Percentiles rank a stretch among this genome's conserved stretches.
phyloP scores from a whole-genome alignment of 2,797 vertebrate genomes.

The Galago senegalensis region DNA sequence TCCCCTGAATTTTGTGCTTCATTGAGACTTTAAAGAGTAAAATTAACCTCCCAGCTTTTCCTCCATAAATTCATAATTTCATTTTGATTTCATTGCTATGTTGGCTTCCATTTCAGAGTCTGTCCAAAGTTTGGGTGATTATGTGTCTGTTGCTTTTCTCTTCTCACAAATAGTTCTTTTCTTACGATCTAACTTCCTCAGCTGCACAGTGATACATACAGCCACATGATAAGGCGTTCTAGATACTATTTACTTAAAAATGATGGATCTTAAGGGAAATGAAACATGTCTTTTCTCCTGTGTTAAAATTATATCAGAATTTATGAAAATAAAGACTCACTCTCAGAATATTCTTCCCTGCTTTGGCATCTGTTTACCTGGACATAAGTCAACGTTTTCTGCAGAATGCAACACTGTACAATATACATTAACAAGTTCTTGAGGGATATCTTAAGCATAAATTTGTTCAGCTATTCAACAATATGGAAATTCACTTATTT shows the following conservation, averaged over 20 bases:
- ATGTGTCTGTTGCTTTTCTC: conserved; percentile 67
- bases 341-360: conserved; percentile 59
- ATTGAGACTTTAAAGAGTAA: conserved; percentile 77
- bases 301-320: conserved; percentile 68
- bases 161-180: conserved; percentile 70
- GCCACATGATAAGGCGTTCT: neutral
- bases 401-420: conserved; percentile 55
- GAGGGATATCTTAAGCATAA: conserved; percentile 53
- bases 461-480: conserved; percentile 65
- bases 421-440: conserved; percentile 69
- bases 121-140: conserved; percentile 73
- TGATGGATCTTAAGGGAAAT: conserved; percentile 54
- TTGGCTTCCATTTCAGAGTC: conserved; percentile 78
- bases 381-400: conserved; percentile 61
- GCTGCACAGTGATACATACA: conserved; percentile 31
- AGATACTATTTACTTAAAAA: conserved; percentile 66
- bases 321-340: conserved; percentile 62
- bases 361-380: conserved; percentile 65
- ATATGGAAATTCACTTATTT: conserved; percentile 68
- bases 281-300: conserved; percentile 1
- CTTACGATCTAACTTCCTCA: conserved; percentile 59
- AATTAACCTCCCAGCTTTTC: conserved; percentile 83
- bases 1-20: conserved; percentile 83
- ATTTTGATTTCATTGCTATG: conserved; percentile 75
- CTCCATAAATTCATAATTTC: conserved; percentile 74